These are phyloP conservation scores for Troides helena DNA, from an alignment of 2,888 invertebrate genomes.

Conservation along the genomic window DNA sequence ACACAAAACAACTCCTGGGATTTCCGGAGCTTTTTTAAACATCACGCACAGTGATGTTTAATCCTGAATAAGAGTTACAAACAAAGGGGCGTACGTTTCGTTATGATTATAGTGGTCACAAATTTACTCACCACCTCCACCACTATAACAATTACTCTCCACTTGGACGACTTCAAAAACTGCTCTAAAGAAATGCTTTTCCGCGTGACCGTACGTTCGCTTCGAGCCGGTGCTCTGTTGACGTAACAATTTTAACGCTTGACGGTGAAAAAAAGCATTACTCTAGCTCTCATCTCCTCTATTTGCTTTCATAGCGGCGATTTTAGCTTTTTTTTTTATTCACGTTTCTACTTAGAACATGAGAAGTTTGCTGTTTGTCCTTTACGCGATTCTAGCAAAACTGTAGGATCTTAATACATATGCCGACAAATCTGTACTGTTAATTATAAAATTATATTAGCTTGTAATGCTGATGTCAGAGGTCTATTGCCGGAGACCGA, in stretches of 20 bases:
- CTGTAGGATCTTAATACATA: no score
- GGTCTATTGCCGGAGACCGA: no score
- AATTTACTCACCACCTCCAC: slow-evolving; percentile 12
- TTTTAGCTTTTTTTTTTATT: slow-evolving; percentile 8
- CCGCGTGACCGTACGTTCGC: slow-evolving; percentile 32
- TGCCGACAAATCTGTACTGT: no score
- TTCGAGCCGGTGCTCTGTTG: slow-evolving; percentile 33
- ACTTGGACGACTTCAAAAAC: slow-evolving; percentile 27
- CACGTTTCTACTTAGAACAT: background rate
- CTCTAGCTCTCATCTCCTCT: slow-evolving; percentile 31
- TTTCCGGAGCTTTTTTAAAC: no score
- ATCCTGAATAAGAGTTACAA: slow-evolving; percentile 11
- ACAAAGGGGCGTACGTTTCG: slow-evolving; percentile 1
- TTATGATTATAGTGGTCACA: background rate
- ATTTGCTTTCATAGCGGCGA: slow-evolving; percentile 26
- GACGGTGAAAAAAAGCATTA: slow-evolving; percentile 29
- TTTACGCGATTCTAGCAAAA: no score
- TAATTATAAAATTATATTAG: no score
- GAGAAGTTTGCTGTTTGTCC: background rate
- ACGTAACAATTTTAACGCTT: slow-evolving; percentile 38
- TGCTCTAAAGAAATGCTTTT: slow-evolving; percentile 32
- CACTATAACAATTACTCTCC: slow-evolving; percentile 30
- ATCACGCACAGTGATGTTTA: background rate
- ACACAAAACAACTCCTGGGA: no score
- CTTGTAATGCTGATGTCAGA: no score